phyloP scores from a whole-genome alignment of 2,113 vertebrate genomes.

The Hippocampus barbouri region DNA sequence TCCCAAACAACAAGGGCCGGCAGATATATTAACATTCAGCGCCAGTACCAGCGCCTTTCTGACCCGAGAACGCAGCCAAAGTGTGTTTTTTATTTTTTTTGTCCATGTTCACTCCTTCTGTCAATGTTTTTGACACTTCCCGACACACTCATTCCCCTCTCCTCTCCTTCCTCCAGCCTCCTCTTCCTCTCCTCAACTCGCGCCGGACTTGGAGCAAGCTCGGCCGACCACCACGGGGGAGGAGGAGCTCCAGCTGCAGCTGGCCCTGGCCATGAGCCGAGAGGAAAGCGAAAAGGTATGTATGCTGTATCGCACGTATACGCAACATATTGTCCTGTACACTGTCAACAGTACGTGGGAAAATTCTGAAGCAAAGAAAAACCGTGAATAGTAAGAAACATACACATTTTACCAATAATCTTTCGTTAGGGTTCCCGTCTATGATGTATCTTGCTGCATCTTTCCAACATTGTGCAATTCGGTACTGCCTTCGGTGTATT shows the following conservation, averaged over 20 bases:
- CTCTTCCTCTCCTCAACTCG: conserved; percentile 77
- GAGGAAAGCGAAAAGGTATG: conserved; percentile 93
- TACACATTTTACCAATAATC: no score
- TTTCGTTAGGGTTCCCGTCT: no score
- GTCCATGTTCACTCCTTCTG: conserved; percentile 6
- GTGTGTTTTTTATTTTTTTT: conserved; percentile 25
- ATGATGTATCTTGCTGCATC: no score
- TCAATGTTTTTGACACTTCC: conserved; percentile 15
- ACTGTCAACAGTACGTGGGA: neutral
- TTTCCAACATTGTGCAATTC: no score
- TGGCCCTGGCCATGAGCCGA: conserved; percentile 93
- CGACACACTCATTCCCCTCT: neutral
- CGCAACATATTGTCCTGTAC: neutral
- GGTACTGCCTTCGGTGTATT: no score
- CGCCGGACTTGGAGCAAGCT: conserved; percentile 88
- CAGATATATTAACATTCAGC: conserved; percentile 63
- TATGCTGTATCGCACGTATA: conserved; percentile 21
- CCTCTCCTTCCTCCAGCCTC: conserved; percentile 71
- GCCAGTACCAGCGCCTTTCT: conserved; percentile 45
- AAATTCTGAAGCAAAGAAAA: neutral
- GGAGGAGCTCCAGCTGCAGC: conserved; percentile 93
- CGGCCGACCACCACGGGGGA: conserved; percentile 88
- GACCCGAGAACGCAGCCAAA: conserved; percentile 32
- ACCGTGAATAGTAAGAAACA: no score
- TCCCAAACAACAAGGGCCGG: conserved; percentile 54